Conservation (phyloP, 2,797 vertebrate genomes). For the Alcedo quadribrachys region DNA sequence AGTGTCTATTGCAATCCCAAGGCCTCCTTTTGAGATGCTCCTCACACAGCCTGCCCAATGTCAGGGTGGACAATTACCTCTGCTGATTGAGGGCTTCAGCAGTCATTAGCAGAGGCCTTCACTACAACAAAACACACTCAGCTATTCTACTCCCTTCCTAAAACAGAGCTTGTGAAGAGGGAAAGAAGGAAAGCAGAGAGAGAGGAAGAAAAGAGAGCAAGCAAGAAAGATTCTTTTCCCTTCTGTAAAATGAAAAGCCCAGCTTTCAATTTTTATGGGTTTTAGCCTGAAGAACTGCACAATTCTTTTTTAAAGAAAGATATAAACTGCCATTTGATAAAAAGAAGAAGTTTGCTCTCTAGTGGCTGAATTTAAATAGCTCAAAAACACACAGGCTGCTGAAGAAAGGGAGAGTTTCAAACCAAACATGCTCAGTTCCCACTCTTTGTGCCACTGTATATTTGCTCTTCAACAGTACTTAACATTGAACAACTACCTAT, state of each 20-base stretch:
- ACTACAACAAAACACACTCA: not conserved
- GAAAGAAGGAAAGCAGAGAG: not conserved
- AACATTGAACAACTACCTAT: not conserved
- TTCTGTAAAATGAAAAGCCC: slow-evolving; percentile 54
- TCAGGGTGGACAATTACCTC: slow-evolving; percentile 56
- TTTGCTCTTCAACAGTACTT: slow-evolving; percentile 15
- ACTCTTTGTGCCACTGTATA: not conserved
- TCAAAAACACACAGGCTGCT: slow-evolving; percentile 48
- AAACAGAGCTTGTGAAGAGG: not conserved
- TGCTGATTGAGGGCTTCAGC: slow-evolving; percentile 52
- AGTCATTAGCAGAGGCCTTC: slow-evolving; percentile 66
- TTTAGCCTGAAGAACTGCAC: slow-evolving; percentile 55
- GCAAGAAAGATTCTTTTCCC: not conserved
- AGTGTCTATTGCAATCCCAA: slow-evolving; percentile 21
- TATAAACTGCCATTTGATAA: slow-evolving; percentile 71
- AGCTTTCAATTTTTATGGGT: slow-evolving; percentile 48
- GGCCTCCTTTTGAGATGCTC: slow-evolving; percentile 34
- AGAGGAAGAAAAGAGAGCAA: not conserved
- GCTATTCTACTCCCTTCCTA: not conserved
- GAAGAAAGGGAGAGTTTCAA: slow-evolving; percentile 23
- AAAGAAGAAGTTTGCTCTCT: slow-evolving; percentile 86
- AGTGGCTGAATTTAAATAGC: slow-evolving; percentile 81
- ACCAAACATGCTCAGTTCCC: not conserved
- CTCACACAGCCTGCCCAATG: slow-evolving; percentile 46
- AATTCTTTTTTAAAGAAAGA: slow-evolving; percentile 39